Percentiles rank a stretch among this genome's conserved stretches.
Conservation (phyloP, 2,888 invertebrate species). For the Ectemnius continuus region DNA sequence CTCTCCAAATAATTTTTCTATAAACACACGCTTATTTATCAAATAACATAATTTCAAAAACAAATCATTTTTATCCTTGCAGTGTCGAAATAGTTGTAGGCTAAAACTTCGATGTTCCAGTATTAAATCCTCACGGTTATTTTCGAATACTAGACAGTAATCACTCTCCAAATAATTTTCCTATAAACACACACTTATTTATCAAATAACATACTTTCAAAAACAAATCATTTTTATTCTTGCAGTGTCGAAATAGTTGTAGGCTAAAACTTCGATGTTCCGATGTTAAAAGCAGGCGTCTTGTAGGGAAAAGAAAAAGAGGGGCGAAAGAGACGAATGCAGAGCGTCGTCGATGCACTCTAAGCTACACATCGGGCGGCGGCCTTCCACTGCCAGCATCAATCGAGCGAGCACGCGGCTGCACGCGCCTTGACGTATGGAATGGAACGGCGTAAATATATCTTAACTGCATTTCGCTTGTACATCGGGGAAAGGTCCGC, state of each 20-base stretch:
- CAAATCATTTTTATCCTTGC: too few species aligned
- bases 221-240: too few species aligned
- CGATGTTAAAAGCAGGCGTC: conserved; percentile 46
- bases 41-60: too few species aligned
- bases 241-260: neutral
- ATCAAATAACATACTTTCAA: too few species aligned
- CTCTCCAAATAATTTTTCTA: too few species aligned
- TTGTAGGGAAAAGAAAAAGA: conserved; percentile 27
- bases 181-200: too few species aligned
- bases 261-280: conserved; percentile 7
- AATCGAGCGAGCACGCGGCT: conserved; percentile 43
- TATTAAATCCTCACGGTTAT: too few species aligned
- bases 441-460: conserved; percentile 75
- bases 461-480: conserved; percentile 73
- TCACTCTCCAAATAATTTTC: too few species aligned
- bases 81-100: too few species aligned
- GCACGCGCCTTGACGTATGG: conserved; percentile 56
- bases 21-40: too few species aligned
- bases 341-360: conserved; percentile 74
- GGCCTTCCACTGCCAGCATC: conserved; percentile 42
- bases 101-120: conserved; percentile 16
- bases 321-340: conserved; percentile 74
- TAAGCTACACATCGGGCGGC: conserved; percentile 65
- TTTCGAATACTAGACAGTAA: too few species aligned
- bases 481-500: conserved; percentile 75